Conservation (phyloP, 2,888 invertebrate species). For the Phrixothrix hirtus region DNA sequence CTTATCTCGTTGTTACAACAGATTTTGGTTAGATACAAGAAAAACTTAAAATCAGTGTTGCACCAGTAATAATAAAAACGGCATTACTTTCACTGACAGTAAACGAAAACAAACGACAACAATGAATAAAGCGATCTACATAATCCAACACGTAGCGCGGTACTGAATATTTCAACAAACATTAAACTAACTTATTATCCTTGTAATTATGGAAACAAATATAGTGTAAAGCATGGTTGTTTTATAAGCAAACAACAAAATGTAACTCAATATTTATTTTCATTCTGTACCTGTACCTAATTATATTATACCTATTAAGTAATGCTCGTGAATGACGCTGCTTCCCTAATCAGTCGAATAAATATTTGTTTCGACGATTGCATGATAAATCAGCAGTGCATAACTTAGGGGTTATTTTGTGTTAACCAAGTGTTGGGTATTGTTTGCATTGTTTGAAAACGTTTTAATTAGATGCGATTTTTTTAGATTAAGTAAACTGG, state of each 20-base stretch:
- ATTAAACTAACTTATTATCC: conserved; percentile 33
- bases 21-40: too few relatives aligned
- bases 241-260: conserved; percentile 22
- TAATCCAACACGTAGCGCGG: conserved; percentile 13
- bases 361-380: conserved; percentile 22
- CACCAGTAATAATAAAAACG: not conserved
- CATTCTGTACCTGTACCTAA: conserved; percentile 35
- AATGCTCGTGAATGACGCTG: conserved; percentile 19
- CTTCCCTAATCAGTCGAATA: conserved; percentile 13
- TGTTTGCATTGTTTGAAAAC: not conserved
- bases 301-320: conserved; percentile 34
- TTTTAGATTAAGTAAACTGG: too few relatives aligned
- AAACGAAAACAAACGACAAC: not conserved
- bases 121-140: not conserved
- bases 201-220: conserved; percentile 35
- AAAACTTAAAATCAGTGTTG: not conserved
- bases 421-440: conserved; percentile 5
- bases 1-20: too few relatives aligned
- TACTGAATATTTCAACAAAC: conserved; percentile 37
- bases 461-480: too few relatives aligned
- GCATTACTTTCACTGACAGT: not conserved
- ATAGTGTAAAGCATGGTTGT: conserved; percentile 20
- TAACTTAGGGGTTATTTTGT: conserved; percentile 20
- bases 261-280: conserved; percentile 32
- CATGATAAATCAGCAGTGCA: conserved; percentile 14